Evolutionary conservation across 1,140 invertebrate species (phyloP), one percentile per base, ranked within the genome.

Genomic region (Nymphalis io): DNA sequence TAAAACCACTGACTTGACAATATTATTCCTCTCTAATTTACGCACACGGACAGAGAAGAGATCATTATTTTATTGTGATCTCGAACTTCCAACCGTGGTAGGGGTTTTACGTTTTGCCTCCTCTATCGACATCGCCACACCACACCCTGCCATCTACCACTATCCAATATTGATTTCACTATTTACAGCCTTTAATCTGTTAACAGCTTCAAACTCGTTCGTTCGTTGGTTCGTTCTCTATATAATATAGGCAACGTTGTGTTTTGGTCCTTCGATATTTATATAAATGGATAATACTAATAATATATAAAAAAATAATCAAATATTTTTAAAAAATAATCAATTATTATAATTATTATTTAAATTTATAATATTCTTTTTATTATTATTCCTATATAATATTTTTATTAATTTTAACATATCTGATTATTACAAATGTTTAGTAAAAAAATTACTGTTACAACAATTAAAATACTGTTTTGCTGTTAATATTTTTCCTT

Each of bases 161-260:
- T 83, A 86, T 87, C 80, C 84, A 85, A 85, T 89, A 90, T 89
- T 87, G 87, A 90, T 90, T 90, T 83, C 82, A 88, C 82, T 87
- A 84, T 88, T 87, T 88, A 88, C 85, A 79, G 81, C 71, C 80
- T 81, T 78, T 81, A 87, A 83, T 85, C 86, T 82, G 78, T 84
- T 85, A 84, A 80, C 81, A 83, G 76, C 76, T 75, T 80, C 73
- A 78, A 84, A 76, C 67, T 80, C 75, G n/a, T n/a, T n/a, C n/a
- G n/a, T n/a, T n/a, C n/a, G n/a, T n/a, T n/a, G n/a, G n/a, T 67
- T 72, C 46, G 71, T 57, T 60, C 60, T 77, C 64, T 72, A 74
- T 74, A 79, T 80, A 77, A 79, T 75, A 66, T 58, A 66, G 63
- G 48, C 33, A 27, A 18, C 68, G 51, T 33, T 33, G 40, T 11